These are phyloP conservation scores for Priocnemis perturbator DNA, from an alignment of 2,888 invertebrate species.

Conservation along the genomic window DNA sequence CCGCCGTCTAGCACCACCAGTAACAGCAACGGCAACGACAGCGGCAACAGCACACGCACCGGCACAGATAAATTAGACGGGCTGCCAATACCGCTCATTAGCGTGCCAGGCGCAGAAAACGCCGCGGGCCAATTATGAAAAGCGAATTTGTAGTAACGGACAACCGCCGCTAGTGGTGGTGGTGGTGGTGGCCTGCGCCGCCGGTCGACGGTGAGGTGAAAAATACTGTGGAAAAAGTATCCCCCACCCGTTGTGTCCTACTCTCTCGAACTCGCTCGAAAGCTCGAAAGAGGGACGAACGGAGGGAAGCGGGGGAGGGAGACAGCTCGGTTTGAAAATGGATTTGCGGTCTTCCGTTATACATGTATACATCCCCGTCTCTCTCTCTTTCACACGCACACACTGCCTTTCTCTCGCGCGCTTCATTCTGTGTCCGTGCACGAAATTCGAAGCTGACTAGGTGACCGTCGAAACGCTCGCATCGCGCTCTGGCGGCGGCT, in stretches of 20 bases:
- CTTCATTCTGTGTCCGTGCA: neutral
- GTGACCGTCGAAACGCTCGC: conserved; percentile 17
- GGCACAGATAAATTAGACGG: conserved; percentile 56
- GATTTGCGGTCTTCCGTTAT: conserved; percentile 46
- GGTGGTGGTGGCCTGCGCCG: neutral
- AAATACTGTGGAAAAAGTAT: neutral
- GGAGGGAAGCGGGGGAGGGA: conserved; percentile 16
- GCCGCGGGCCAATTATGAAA: conserved; percentile 53
- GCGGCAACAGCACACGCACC: conserved; percentile 28
- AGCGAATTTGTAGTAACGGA: conserved; percentile 42
- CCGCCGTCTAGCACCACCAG: neutral
- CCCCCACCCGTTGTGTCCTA: too few relatives aligned
- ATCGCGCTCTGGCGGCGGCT: conserved; percentile 5
- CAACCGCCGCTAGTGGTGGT: conserved; percentile 10
- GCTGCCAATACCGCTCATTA: conserved; percentile 57
- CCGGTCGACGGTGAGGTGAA: conserved; percentile 1
- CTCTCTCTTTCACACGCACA: neutral
- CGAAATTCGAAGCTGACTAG: neutral
- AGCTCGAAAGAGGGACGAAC: conserved; percentile 1
- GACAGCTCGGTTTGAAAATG: conserved; percentile 41
- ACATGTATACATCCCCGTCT: neutral
- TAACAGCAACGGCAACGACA: conserved; percentile 13
- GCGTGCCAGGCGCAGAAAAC: conserved; percentile 53
- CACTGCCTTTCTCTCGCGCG: neutral
- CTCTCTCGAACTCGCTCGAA: too few relatives aligned